These are phyloP conservation scores for Pseudotriccus pelzelni DNA, from an alignment of 2,797 vertebrate genomes.

Conservation along the genomic window DNA sequence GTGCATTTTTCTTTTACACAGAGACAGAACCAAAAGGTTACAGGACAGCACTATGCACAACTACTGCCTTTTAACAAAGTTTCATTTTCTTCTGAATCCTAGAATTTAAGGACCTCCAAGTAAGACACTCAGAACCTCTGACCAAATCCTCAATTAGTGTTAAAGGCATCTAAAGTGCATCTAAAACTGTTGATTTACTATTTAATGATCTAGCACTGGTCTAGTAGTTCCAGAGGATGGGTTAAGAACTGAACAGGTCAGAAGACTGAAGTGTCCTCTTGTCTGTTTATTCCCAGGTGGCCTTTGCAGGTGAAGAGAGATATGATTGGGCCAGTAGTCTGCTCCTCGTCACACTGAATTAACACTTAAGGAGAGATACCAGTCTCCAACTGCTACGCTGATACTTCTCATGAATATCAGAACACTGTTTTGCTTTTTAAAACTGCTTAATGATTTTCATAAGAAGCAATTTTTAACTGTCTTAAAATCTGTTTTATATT, in stretches of 20 bases:
- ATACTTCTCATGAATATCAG: neutral
- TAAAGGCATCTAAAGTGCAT: neutral
- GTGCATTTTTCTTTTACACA: neutral
- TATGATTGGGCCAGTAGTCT: rapidly evolving
- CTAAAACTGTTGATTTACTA: neutral
- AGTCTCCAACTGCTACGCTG: neutral
- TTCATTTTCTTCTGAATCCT: neutral
- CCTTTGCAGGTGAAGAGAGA: neutral
- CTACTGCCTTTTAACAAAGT: neutral
- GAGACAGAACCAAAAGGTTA: neutral
- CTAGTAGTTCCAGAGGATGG: neutral
- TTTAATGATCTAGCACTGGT: neutral
- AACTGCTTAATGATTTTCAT: neutral
- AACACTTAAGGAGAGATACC: neutral
- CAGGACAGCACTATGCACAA: neutral
- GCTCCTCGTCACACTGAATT: neutral
- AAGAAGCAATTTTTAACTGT: neutral
- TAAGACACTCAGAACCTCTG: neutral
- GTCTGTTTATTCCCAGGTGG: neutral
- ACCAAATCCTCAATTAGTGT: neutral
- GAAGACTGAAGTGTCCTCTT: neutral
- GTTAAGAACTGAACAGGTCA: neutral
- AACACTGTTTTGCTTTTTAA: neutral
- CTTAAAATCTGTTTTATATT: neutral
- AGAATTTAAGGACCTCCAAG: neutral